A percentile compares a stretch with the other conserved stretches of the same genome.
Evolutionary conservation across 2,797 vertebrate genomes (phyloP).

Genomic region (Enteromius trimaculatus): DNA sequence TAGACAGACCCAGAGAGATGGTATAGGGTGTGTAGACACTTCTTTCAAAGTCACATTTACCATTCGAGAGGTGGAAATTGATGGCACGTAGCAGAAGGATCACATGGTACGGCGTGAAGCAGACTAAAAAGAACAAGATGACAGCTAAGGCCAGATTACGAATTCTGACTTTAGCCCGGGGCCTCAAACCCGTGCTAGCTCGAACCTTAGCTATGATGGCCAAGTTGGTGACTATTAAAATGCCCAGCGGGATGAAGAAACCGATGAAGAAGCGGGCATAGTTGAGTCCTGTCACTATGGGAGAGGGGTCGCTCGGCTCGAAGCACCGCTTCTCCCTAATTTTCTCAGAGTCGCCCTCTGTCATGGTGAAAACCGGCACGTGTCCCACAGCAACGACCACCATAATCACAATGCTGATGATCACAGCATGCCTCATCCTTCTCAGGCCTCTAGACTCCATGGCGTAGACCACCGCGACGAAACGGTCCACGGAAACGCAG

Average conservation of each 20-base stretch:
- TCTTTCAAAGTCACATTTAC: constrained; percentile 68
- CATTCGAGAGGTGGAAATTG: constrained; percentile 65
- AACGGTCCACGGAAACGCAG: constrained; percentile 89
- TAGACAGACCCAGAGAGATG: constrained; percentile 82
- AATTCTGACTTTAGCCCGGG: constrained; percentile 77
- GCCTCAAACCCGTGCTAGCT: constrained; percentile 74
- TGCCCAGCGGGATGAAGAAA: constrained; percentile 79
- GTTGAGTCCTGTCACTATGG: constrained; percentile 68
- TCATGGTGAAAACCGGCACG: constrained; percentile 74
- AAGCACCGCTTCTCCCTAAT: constrained; percentile 73
- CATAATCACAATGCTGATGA: constrained; percentile 63
- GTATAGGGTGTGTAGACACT: constrained; percentile 75
- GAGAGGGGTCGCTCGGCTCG: constrained; percentile 71
- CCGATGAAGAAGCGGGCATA: constrained; percentile 80
- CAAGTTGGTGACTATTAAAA: constrained; percentile 80
- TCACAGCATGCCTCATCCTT: constrained; percentile 65
- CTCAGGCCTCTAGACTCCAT: constrained; percentile 81
- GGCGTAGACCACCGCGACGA: constrained; percentile 78
- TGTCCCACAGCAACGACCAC: constrained; percentile 71
- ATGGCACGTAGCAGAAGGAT: constrained; percentile 79
- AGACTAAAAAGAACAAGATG: constrained; percentile 84
- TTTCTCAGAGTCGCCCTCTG: rapidly evolving
- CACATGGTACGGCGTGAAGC: constrained; percentile 88
- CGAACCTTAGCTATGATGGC: constrained; percentile 72
- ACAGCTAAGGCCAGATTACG: constrained; percentile 73